Evolutionary conservation across 1,140 invertebrate genomes (phyloP).

Genomic region (Diuraphis noxia): DNA sequence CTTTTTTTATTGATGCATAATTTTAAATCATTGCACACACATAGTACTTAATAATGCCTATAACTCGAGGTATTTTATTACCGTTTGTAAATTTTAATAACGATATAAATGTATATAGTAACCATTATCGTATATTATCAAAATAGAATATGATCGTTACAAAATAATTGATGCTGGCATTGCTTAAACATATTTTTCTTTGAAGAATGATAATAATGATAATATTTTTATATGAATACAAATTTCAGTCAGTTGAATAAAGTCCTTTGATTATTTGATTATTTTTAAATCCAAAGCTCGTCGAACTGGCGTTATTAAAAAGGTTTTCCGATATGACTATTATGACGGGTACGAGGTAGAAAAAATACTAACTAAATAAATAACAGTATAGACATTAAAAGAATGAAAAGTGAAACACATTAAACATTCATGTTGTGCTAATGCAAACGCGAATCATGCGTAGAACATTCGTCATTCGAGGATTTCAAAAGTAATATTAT

Average conservation of each 20-base stretch:
- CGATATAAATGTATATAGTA: background rate
- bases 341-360: background rate
- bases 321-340: background rate
- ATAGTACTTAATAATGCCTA: background rate
- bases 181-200: background rate
- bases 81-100: background rate
- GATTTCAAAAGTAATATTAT: background rate
- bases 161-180: background rate
- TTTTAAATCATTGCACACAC: background rate
- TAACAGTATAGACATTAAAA: background rate
- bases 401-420: background rate
- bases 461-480: background rate
- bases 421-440: background rate
- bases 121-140: background rate
- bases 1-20: background rate
- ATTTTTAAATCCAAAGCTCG: background rate
- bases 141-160: background rate
- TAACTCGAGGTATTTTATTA: background rate
- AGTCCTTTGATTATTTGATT: conserved; percentile 19
- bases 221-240: background rate
- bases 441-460: background rate
- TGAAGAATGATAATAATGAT: background rate
- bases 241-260: background rate
- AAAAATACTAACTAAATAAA: conserved; percentile 28
- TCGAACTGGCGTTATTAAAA: background rate